Base-by-base conservation (phyloP, 1,140 invertebrate species). In the Cryptotermes secundus region DNA sequence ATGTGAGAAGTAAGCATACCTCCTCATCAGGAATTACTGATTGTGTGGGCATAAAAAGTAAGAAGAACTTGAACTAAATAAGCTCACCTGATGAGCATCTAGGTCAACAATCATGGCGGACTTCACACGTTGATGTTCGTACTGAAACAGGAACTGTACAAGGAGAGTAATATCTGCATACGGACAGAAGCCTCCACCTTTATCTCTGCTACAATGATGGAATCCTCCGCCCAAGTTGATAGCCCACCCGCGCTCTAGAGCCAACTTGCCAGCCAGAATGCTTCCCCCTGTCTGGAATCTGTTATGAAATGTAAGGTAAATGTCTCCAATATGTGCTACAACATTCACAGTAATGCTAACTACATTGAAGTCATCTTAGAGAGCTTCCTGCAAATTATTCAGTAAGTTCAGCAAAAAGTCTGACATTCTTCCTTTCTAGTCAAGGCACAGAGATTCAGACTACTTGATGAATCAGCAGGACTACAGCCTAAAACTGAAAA, bases 221-320 rank as follows among this genome's bases (percentile, higher is more conserved):
- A 96, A 96, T 6, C 96, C 96, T 53, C 96, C 96, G 9, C 96
- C 96, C n/a, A 98, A 92, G 89, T 98, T 98, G 59, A 98, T 96
- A 0, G 96, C 93, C 96, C 96, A 97, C 1, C 95, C 95, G 80
- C 94, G 88, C 85, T 96, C 93, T 53, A 97, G 81, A 3, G 96
- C 96, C 83, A 97, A 87, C 88, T 95, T 95, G 1, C 95, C 95
- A 53, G 95, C 95, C 86, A 97, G 88, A 85, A 97, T 93, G 72
- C 95, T 95, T 24, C 96, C 96, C 35, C 96, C 95, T 31, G 96
- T 96, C 88, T 97, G 96, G 87, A 92, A 94, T 83, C 95, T 94
- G 86, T 26, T 24, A 7, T 22, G 4, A 84, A 49, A 19, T 19
- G 22, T 4, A 49, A 49, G 1, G 14, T 49, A 16, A 49, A 22